These are phyloP conservation scores for Podocnemis expansa DNA, from an alignment of 2,113 vertebrate species.

Conservation along the genomic window DNA sequence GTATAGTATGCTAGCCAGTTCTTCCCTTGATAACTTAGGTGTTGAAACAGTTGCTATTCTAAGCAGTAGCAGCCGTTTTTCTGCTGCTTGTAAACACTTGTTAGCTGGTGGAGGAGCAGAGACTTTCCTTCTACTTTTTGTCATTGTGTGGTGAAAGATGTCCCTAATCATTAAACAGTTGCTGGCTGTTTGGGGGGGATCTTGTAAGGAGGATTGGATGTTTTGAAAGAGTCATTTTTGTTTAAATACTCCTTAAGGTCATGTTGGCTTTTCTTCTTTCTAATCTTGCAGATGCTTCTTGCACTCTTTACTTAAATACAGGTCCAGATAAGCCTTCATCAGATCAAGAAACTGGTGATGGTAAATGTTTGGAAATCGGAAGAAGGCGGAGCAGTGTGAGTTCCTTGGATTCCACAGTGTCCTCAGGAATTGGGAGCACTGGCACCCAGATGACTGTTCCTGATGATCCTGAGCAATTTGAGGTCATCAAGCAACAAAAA, in stretches of 20 bases:
- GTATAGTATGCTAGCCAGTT: not conserved
- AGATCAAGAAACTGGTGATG: slow-evolving; percentile 86
- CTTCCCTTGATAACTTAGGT: not conserved
- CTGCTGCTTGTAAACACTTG: not conserved
- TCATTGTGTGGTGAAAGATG: not conserved
- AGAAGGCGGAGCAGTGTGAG: slow-evolving; percentile 89
- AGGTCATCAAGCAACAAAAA: slow-evolving; percentile 99
- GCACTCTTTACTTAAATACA: slow-evolving; percentile 49
- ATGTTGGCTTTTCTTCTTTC: not conserved
- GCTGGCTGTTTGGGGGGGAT: not conserved
- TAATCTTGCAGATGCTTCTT: not conserved
- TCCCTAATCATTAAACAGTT: not conserved
- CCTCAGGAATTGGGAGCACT: slow-evolving; percentile 81
- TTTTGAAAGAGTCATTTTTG: not conserved
- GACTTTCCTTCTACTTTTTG: not conserved
- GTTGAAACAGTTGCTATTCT: not conserved
- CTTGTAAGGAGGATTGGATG: not conserved
- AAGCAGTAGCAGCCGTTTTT: not conserved
- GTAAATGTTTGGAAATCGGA: slow-evolving; percentile 85
- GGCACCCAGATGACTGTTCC: slow-evolving; percentile 80
- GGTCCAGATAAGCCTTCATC: slow-evolving; percentile 87
- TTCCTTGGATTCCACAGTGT: slow-evolving; percentile 93
- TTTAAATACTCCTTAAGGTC: not conserved
- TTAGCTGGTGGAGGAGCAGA: not conserved
- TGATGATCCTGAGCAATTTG: slow-evolving; percentile 95